Conservation (phyloP, 2,113 vertebrate genomes). For the Hippocampus comes region DNA sequence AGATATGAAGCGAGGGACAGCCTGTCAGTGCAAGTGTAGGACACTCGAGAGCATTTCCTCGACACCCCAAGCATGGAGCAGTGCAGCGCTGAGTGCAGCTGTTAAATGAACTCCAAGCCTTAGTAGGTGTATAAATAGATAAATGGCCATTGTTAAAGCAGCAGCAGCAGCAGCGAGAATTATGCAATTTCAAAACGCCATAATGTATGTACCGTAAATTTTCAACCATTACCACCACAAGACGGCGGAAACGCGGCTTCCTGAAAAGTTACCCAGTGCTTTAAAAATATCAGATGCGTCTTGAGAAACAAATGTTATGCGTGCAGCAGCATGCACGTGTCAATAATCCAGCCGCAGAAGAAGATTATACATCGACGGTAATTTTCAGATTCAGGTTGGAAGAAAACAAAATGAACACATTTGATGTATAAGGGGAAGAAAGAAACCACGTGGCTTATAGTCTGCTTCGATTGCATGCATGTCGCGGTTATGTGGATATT, state of each 20-base stretch:
- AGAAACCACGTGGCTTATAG: conserved; percentile 18
- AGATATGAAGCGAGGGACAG: background rate
- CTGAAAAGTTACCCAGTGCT: conserved; percentile 11
- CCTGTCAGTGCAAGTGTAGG: background rate
- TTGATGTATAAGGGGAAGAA: conserved; percentile 20
- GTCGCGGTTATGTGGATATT: conserved; percentile 37
- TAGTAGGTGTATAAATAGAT: conserved; percentile 64
- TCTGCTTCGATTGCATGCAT: conserved; percentile 24
- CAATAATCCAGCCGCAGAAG: conserved; percentile 13
- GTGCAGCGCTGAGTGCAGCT: conserved; percentile 39
- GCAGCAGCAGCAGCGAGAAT: conserved; percentile 35
- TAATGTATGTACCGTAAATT: conserved; percentile 29
- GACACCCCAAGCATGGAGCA: conserved; percentile 18
- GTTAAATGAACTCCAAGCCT: conserved; percentile 46
- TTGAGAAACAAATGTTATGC: conserved; percentile 2
- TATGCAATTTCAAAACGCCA: conserved; percentile 47
- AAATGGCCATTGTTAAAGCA: conserved; percentile 46
- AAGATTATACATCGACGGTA: background rate
- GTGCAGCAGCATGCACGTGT: background rate
- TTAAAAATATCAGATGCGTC: conserved; percentile 15
- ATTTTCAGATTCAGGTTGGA: conserved; percentile 1
- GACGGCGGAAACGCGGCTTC: conserved; percentile 21
- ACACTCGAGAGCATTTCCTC: conserved; percentile 14
- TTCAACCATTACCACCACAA: conserved; percentile 42
- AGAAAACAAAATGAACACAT: conserved; percentile 7